A percentile compares a stretch with the other conserved stretches of the same genome.
Evolutionary conservation across 2,113 vertebrate species (phyloP).

Genomic region (Brachyhypopomus occidentalis): DNA sequence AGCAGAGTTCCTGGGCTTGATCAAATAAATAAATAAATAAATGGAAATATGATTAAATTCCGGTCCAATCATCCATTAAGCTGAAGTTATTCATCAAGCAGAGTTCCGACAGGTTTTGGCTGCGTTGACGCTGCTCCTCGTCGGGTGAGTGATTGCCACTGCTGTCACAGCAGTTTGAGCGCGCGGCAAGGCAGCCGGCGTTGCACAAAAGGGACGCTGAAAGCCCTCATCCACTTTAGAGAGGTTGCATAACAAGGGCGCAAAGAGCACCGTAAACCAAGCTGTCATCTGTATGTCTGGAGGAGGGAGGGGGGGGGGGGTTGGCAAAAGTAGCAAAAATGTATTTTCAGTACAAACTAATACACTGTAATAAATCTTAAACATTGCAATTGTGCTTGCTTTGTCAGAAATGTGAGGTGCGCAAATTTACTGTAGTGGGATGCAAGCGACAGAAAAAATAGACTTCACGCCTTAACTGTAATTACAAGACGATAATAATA

Average conservation of each 20-base stretch:
- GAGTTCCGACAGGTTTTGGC: conserved; percentile 11
- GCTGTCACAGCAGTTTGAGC: conserved; percentile 44
- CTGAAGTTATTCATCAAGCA: conserved; percentile 15
- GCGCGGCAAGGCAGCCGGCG: background rate
- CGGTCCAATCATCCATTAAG: conserved; percentile 15
- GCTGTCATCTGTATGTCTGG: conserved; percentile 19
- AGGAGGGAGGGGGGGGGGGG: background rate
- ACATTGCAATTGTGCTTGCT: background rate
- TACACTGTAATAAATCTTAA: conserved; percentile 20
- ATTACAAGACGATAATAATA: background rate
- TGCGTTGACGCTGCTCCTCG: conserved; percentile 42
- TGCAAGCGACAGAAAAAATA: background rate
- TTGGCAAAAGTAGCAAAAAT: too few relatives aligned
- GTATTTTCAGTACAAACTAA: background rate
- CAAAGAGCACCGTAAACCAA: conserved; percentile 10
- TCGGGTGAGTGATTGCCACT: conserved; percentile 43
- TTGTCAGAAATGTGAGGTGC: background rate
- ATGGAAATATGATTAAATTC: conserved; percentile 19
- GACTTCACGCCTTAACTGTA: background rate
- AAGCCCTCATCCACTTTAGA: conserved; percentile 33
- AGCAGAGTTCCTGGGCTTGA: background rate
- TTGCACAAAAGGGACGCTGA: conserved; percentile 28
- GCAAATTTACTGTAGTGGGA: background rate
- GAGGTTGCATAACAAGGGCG: conserved; percentile 25
- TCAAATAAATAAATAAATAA: background rate